Percentiles rank a stretch among this genome's conserved stretches.
Conservation (phyloP, 2,888 invertebrate species). For the Thecophora atra region DNA sequence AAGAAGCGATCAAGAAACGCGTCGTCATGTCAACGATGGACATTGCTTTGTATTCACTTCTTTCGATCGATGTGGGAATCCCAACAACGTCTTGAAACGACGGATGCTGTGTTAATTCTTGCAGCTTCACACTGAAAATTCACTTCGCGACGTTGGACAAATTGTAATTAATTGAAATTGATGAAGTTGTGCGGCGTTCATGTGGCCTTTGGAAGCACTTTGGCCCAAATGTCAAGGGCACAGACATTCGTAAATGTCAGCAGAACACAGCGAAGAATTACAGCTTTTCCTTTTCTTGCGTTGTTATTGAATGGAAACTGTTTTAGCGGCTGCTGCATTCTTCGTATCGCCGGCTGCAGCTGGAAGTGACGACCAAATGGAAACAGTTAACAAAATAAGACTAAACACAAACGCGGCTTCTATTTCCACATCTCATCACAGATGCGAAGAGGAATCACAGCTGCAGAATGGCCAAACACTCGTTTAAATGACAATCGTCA, state of each 20-base stretch:
- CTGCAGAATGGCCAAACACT: neutral
- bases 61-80: too few species aligned
- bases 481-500: neutral
- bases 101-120: too few species aligned
- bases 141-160: neutral
- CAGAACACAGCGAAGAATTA: neutral
- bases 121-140: too few species aligned
- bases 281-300: too few species aligned
- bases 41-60: too few species aligned
- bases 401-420: neutral
- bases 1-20: too few species aligned
- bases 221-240: neutral
- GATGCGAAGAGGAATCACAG: slow-evolving; percentile 1
- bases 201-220: neutral
- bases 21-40: too few species aligned
- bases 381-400: neutral
- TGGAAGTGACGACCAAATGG: too few species aligned
- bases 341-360: too few species aligned
- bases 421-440: slow-evolving; percentile 8
- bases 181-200: neutral
- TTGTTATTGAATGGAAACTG: neutral
- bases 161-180: slow-evolving; percentile 23
- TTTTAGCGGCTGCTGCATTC: too few species aligned
- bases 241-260: neutral
- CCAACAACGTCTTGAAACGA: too few species aligned